These are phyloP conservation scores for Platygyra sinensis DNA, from an alignment of 64 coral and sea anemone genomes.

Conservation along the genomic window DNA sequence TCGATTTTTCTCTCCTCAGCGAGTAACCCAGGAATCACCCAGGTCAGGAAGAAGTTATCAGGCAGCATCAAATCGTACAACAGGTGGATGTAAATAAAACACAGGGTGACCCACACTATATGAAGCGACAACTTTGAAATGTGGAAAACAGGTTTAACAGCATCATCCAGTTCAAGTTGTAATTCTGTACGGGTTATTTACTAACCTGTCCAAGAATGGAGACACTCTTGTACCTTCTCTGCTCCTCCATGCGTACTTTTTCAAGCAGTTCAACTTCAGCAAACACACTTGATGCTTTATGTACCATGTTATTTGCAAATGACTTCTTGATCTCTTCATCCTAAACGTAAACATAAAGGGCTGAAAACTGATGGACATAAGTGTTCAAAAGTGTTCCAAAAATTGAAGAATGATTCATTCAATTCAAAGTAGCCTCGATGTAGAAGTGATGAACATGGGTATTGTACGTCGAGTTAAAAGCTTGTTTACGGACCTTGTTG, in stretches of 20 bases:
- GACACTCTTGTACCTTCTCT: conserved; percentile 59
- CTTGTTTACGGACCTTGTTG: too few species aligned
- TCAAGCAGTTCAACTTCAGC: conserved; percentile 76
- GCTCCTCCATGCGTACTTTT: conserved; percentile 64
- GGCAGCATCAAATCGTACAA: too few species aligned
- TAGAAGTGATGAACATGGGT: too few species aligned
- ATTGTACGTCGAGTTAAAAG: too few species aligned
- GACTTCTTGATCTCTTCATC: conserved; percentile 22
- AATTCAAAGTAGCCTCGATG: too few species aligned
- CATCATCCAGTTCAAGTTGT: too few species aligned
- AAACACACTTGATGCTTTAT: conserved; percentile 88
- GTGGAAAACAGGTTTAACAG: not conserved
- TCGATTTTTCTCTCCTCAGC: too few species aligned
- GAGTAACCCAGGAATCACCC: too few species aligned
- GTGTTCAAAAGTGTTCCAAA: too few species aligned
- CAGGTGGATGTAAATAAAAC: too few species aligned
- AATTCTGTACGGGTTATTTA: not conserved
- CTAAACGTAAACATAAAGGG: not conserved
- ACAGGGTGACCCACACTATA: not conserved
- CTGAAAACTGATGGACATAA: not conserved
- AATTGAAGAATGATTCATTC: too few species aligned
- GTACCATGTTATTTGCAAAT: conserved; percentile 42
- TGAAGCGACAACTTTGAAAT: not conserved
- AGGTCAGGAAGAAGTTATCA: too few species aligned
- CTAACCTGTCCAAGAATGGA: conserved; percentile 79